phyloP scores from a whole-genome alignment of 2,888 invertebrate genomes.

The Ectemnius continuus region DNA sequence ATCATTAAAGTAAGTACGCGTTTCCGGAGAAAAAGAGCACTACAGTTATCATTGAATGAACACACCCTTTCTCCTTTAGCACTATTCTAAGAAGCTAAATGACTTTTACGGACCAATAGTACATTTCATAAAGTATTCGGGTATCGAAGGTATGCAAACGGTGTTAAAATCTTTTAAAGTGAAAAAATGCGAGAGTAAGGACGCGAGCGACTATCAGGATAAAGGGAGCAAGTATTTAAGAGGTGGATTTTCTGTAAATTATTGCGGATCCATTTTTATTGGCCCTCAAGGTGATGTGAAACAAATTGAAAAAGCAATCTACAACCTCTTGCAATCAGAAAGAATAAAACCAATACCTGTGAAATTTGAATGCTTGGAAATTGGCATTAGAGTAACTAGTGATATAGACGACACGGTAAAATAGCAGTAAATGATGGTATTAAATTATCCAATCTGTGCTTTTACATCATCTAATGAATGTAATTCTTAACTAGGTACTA shows the following conservation, averaged over 20 bases:
- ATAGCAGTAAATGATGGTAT: conserved; percentile 12
- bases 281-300: conserved; percentile 79
- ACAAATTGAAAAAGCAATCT: conserved; percentile 79
- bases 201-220: conserved; percentile 20
- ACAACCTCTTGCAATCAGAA: conserved; percentile 66
- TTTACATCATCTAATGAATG: not conserved
- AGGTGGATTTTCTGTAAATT: conserved; percentile 78
- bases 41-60: not conserved
- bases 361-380: conserved; percentile 79
- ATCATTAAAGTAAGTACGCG: conserved; percentile 79
- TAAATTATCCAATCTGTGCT: too few relatives aligned
- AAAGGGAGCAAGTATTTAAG: conserved; percentile 49
- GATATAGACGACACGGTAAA: conserved; percentile 74
- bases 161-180: conserved; percentile 58
- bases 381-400: conserved; percentile 78
- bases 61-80: conserved; percentile 58
- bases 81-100: conserved; percentile 71
- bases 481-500: conserved; percentile 75
- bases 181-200: conserved; percentile 21
- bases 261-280: conserved; percentile 78
- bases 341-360: conserved; percentile 72
- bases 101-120: conserved; percentile 79
- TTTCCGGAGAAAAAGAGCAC: not conserved
- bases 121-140: conserved; percentile 71
- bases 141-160: conserved; percentile 65